phyloP scores from a whole-genome alignment of 1,140 invertebrate species.

The Drosophila micromelanica region DNA sequence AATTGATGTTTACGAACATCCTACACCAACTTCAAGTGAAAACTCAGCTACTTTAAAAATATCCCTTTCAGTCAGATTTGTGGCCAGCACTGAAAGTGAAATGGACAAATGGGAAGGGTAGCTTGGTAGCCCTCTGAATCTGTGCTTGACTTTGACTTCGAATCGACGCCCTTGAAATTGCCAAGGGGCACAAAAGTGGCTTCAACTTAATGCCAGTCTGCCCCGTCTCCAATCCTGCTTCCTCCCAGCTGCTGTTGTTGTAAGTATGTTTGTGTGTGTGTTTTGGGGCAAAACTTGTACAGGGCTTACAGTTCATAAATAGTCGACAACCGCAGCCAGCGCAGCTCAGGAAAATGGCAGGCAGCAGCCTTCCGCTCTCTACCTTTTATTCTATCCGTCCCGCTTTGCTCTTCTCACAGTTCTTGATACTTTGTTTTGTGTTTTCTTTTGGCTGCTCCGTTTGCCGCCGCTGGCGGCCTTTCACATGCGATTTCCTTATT shows the following conservation, averaged over 20 bases:
- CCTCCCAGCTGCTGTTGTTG: background rate
- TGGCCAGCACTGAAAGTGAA: background rate
- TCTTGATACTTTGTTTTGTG: slow-evolving; percentile 4
- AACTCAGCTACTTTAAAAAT: slow-evolving; percentile 4
- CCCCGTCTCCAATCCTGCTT: background rate
- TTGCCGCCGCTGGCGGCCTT: slow-evolving; percentile 34
- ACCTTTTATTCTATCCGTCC: background rate
- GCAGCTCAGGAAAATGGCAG: slow-evolving; percentile 11
- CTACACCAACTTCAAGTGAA: slow-evolving; percentile 14
- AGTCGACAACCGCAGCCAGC: slow-evolving; percentile 42
- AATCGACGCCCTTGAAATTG: slow-evolving; percentile 71
- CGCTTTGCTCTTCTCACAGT: background rate
- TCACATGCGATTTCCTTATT: slow-evolving; percentile 80
- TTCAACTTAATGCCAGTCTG: background rate
- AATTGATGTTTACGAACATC: slow-evolving; percentile 62
- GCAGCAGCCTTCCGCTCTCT: background rate
- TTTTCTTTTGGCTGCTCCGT: slow-evolving; percentile 8
- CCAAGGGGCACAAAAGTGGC: slow-evolving; percentile 44
- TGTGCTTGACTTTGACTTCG: slow-evolving; percentile 68
- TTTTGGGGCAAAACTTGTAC: slow-evolving; percentile 38
- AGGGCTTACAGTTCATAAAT: slow-evolving; percentile 67
- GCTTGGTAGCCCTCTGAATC: background rate
- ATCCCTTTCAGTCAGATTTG: background rate
- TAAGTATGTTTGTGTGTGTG: slow-evolving; percentile 9
- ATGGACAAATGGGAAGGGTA: background rate